Percentiles rank a stretch among this genome's conserved stretches.
Conservation (phyloP, 1,140 invertebrate species). For the Trachymyrmex septentrionalis region DNA sequence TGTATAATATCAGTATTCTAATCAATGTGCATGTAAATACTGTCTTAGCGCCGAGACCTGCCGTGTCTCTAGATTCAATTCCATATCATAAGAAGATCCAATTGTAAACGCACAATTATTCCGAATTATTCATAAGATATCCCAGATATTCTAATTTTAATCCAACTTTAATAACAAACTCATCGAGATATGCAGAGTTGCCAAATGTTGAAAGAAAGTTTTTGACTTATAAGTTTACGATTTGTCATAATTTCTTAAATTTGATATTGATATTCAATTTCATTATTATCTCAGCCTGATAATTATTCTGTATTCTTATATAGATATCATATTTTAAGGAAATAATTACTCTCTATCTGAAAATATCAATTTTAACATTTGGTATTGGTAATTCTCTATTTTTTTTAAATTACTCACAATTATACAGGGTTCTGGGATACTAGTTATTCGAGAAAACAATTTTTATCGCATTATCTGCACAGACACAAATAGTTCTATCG, state of each 20-base stretch:
- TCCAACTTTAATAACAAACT: neutral
- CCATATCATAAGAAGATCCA: neutral
- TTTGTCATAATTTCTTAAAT: neutral
- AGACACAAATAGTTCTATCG: neutral
- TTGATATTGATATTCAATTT: conserved; percentile 21
- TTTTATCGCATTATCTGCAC: conserved; percentile 45
- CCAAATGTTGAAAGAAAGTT: neutral
- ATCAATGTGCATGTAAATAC: neutral
- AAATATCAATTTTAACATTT: neutral
- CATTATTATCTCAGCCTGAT: neutral
- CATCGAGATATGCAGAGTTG: neutral
- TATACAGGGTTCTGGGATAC: neutral
- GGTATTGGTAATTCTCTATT: neutral
- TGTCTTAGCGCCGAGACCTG: too few species aligned
- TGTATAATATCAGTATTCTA: neutral
- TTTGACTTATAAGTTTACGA: neutral
- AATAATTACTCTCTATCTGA: neutral
- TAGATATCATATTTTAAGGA: neutral
- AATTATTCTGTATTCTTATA: neutral
- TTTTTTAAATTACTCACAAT: neutral
- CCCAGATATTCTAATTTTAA: neutral
- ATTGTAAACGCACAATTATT: neutral
- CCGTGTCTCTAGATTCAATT: neutral
- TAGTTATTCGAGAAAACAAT: conserved; percentile 32
- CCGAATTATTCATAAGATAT: conserved; percentile 21